phyloP scores from a whole-genome alignment of 1,140 invertebrate species.

The Copidosoma floridanum region DNA sequence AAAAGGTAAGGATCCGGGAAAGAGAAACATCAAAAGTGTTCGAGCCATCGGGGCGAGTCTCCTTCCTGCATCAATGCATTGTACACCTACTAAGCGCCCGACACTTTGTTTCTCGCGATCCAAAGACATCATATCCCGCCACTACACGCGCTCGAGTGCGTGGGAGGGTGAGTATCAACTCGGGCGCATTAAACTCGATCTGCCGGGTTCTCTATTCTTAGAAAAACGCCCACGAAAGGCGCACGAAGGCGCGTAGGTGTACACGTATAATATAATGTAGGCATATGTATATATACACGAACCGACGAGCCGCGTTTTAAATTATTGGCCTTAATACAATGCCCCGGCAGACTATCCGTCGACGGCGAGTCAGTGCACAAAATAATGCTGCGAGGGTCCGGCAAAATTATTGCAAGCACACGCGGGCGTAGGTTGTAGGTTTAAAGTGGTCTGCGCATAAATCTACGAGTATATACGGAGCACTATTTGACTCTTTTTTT shows the following conservation, averaged over 20 bases:
- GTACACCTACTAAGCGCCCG: too few relatives aligned
- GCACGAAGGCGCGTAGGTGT: too few relatives aligned
- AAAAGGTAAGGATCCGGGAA: too few relatives aligned
- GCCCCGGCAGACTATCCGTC: conserved; percentile 24
- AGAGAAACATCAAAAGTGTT: too few relatives aligned
- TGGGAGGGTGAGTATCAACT: too few relatives aligned
- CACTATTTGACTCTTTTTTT: conserved; percentile 37
- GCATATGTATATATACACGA: conserved; percentile 35
- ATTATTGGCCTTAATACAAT: conserved; percentile 49
- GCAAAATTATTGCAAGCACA: conserved; percentile 35
- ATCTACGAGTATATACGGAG: conserved; percentile 53
- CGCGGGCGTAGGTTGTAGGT: conserved; percentile 27
- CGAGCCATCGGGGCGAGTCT: too few relatives aligned
- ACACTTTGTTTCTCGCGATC: too few relatives aligned
- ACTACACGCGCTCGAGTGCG: too few relatives aligned
- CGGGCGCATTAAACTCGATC: too few relatives aligned
- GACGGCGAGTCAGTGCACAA: not conserved
- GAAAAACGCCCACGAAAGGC: conserved; percentile 42
- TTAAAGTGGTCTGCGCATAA: conserved; percentile 54
- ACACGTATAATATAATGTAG: conserved; percentile 51
- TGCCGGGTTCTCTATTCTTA: conserved; percentile 39
- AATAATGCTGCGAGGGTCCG: not conserved
- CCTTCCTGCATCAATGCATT: too few relatives aligned
- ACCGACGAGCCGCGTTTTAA: conserved; percentile 43
- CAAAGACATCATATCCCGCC: too few relatives aligned